phyloP scores from a whole-genome alignment of 1,140 invertebrate genomes.

The Diprion similis region DNA sequence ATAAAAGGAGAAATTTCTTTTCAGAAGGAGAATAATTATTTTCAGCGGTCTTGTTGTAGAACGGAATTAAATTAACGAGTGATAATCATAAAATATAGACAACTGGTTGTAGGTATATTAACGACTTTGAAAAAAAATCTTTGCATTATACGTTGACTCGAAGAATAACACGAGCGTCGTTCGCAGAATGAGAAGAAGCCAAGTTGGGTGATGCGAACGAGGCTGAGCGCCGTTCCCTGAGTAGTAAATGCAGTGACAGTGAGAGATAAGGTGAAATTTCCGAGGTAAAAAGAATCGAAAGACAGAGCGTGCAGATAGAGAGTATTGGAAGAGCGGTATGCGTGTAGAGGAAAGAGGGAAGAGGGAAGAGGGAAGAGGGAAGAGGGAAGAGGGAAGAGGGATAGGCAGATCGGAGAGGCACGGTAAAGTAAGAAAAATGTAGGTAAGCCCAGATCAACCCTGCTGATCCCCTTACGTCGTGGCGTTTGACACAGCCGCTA shows the following conservation, averaged over 20 bases:
- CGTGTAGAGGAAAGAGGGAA: not conserved
- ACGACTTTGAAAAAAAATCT: not conserved
- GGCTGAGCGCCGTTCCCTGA: not conserved
- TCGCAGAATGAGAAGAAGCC: not conserved
- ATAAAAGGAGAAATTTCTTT: too few relatives aligned
- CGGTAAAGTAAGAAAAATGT: conserved; percentile 47
- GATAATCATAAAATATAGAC: too few relatives aligned
- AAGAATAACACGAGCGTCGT: not conserved
- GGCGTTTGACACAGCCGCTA: conserved; percentile 53
- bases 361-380: not conserved
- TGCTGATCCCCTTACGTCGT: conserved; percentile 47
- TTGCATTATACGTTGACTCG: not conserved
- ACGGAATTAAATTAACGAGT: too few relatives aligned
- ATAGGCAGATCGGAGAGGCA: conserved; percentile 10
- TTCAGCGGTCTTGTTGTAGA: too few relatives aligned
- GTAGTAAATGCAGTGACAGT: conserved; percentile 4
- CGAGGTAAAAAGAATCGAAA: not conserved
- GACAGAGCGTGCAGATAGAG: not conserved
- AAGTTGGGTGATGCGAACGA: too few relatives aligned
- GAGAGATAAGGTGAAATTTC: not conserved
- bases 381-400: conserved; percentile 20
- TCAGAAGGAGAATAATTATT: too few relatives aligned
- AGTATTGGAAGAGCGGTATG: not conserved
- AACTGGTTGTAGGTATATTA: too few relatives aligned
- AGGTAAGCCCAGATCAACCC: conserved; percentile 46